Conservation (phyloP, 2,113 vertebrate species). For the Centrocercus urophasianus region DNA sequence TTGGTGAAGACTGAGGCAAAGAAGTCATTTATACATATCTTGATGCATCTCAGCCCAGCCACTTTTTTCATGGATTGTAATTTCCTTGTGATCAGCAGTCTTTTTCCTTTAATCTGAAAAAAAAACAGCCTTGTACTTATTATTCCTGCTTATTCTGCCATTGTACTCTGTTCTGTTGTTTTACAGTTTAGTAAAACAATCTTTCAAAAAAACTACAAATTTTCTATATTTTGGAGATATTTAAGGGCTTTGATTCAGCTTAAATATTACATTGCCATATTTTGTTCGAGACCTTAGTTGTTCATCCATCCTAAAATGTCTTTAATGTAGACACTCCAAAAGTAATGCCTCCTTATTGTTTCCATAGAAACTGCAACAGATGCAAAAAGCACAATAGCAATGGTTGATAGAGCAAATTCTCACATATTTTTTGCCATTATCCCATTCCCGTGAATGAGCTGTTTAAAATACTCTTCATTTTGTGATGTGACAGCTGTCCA, state of each 20-base stretch:
- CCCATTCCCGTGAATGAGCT: no score
- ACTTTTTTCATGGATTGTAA: neutral
- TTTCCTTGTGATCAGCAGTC: neutral
- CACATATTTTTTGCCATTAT: no score
- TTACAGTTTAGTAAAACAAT: neutral
- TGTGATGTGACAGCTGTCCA: no score
- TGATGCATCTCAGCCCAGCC: neutral
- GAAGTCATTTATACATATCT: neutral
- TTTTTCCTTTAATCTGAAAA: neutral
- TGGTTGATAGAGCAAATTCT: no score
- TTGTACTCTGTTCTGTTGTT: neutral
- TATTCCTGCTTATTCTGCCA: neutral
- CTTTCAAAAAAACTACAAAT: accelerated
- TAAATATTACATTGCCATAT: neutral
- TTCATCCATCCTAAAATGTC: neutral
- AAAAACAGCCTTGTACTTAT: neutral
- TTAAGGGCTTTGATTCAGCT: neutral
- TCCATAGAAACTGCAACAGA: no score
- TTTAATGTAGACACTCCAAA: no score
- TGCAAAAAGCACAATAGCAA: no score
- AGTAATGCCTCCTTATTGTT: no score
- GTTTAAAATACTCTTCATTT: no score
- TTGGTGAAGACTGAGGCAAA: no score
- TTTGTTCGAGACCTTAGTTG: neutral
- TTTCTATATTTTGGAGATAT: neutral